Conservation (phyloP, 2,797 vertebrate genomes). For the Galago senegalensis region DNA sequence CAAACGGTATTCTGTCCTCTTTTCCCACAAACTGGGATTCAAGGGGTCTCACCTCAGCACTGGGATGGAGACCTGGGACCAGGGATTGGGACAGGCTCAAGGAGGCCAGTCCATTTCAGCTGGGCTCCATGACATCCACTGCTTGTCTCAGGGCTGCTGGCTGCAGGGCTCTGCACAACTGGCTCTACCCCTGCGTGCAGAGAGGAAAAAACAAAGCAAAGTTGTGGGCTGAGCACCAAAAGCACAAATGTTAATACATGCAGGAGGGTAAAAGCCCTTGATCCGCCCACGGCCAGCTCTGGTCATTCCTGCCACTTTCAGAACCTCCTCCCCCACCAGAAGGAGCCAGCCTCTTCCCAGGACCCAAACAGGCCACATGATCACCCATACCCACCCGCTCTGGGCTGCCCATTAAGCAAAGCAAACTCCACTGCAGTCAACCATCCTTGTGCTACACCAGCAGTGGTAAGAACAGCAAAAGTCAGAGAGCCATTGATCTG, state of each 20-base stretch:
- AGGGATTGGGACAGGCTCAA: slow-evolving; percentile 14
- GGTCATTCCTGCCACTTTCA: background rate
- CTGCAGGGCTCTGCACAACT: background rate
- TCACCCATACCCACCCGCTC: background rate
- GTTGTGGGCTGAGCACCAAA: background rate
- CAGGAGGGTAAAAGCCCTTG: background rate
- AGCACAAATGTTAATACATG: background rate
- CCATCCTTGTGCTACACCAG: background rate
- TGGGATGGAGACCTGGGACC: background rate
- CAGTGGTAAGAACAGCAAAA: background rate
- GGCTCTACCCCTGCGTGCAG: slow-evolving; percentile 2
- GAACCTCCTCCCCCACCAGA: background rate
- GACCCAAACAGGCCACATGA: background rate
- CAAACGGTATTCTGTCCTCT: background rate
- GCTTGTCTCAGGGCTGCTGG: background rate
- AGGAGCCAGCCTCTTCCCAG: background rate
- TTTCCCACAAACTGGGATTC: background rate
- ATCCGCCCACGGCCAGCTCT: background rate
- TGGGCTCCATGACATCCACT: background rate
- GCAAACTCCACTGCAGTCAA: background rate
- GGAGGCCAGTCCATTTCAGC: slow-evolving; percentile 61
- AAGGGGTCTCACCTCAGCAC: slow-evolving; percentile 72
- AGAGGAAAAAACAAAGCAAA: background rate
- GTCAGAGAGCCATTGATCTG: background rate
- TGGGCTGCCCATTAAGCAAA: slow-evolving; percentile 21